phyloP scores from a whole-genome alignment of 2,113 vertebrate species.

The Aegotheles bennettii region DNA sequence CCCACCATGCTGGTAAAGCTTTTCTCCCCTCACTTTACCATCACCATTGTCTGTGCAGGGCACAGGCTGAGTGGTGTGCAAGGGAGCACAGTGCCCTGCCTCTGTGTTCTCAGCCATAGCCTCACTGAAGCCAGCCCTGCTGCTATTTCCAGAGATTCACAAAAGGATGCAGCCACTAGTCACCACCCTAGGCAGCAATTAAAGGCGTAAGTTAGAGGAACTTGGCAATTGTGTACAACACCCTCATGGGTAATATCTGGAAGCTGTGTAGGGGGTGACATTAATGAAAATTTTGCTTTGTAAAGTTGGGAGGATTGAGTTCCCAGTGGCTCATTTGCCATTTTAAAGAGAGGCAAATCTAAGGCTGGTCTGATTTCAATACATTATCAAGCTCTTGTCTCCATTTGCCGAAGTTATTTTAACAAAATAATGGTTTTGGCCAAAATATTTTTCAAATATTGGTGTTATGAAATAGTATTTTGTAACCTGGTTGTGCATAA shows the following conservation, averaged over 20 bases:
- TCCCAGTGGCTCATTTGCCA: background rate
- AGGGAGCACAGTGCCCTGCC: background rate
- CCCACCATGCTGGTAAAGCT: background rate
- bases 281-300: background rate
- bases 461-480: background rate
- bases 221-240: rapidly evolving
- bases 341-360: background rate
- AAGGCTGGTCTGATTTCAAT: background rate
- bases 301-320: background rate
- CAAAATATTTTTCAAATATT: background rate
- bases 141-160: background rate
- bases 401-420: background rate
- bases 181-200: background rate
- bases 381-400: background rate
- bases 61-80: background rate
- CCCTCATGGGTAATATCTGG: background rate
- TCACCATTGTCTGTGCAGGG: too few species aligned
- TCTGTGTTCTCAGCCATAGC: background rate
- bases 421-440: background rate
- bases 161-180: background rate
- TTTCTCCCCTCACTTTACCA: background rate
- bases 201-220: background rate
- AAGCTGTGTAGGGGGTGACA: background rate
- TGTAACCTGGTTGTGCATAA: background rate
- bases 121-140: background rate